Evolutionary conservation across 2,888 invertebrate genomes (phyloP).

Genomic region (Nephrotoma appendiculata): DNA sequence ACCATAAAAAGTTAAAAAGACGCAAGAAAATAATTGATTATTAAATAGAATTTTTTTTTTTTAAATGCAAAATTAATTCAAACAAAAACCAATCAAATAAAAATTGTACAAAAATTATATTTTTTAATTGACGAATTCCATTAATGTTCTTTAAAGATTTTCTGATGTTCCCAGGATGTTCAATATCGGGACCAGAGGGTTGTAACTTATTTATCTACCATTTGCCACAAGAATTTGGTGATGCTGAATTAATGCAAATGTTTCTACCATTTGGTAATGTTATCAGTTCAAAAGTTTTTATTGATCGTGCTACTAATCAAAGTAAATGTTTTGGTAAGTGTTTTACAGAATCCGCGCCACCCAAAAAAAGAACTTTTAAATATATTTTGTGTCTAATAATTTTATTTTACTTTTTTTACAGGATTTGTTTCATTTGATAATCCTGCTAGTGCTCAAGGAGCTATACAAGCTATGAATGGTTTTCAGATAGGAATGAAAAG

Average conservation of each 20-base stretch:
- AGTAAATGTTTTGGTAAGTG: slow-evolving; percentile 99
- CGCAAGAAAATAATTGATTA: neutral
- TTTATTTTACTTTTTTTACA: slow-evolving; percentile 26
- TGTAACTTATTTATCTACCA: slow-evolving; percentile 99
- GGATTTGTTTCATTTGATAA: slow-evolving; percentile 99
- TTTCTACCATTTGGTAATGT: slow-evolving; percentile 99
- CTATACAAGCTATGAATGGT: slow-evolving; percentile 99
- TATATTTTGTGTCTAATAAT: neutral
- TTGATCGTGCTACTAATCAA: slow-evolving; percentile 99
- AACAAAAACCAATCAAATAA: neutral
- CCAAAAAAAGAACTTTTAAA: neutral
- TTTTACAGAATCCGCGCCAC: neutral
- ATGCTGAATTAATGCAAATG: slow-evolving; percentile 99
- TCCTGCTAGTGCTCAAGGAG: slow-evolving; percentile 93
- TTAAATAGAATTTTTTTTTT: neutral
- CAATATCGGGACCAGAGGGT: slow-evolving; percentile 96
- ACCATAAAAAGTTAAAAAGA: too few species aligned
- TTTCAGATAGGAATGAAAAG: slow-evolving; percentile 99
- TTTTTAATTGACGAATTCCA: slow-evolving; percentile 15
- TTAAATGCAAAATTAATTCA: neutral
- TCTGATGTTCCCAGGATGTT: slow-evolving; percentile 73
- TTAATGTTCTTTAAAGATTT: slow-evolving; percentile 49
- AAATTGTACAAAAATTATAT: neutral
- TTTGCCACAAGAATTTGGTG: slow-evolving; percentile 99
- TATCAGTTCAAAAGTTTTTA: slow-evolving; percentile 99